Evolutionary conservation across 2,888 invertebrate genomes (phyloP).

Genomic region (Nineta flava): DNA sequence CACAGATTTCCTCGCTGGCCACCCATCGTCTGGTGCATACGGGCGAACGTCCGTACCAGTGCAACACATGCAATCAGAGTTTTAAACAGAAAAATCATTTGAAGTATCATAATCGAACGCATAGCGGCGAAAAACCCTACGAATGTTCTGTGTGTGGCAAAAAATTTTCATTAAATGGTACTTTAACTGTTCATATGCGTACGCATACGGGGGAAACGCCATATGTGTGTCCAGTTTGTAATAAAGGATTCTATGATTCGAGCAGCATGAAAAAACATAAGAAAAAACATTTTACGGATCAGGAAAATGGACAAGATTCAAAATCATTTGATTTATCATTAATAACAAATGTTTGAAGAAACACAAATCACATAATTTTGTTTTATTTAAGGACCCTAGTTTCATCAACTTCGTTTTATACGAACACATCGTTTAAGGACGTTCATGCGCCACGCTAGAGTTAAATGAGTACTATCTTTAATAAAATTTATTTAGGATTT

Average conservation of each 20-base stretch:
- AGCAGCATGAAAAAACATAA: conserved; percentile 7
- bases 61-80: not conserved
- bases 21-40: not conserved
- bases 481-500: no score
- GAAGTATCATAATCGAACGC: conserved; percentile 1
- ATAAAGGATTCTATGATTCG: conserved; percentile 6
- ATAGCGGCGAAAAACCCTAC: conserved; percentile 2
- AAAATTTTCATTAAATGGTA: conserved; percentile 4
- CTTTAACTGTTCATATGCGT: conserved; percentile 1
- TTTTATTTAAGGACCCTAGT: no score
- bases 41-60: conserved; percentile 1
- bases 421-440: no score
- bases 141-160: conserved; percentile 1
- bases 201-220: conserved; percentile 2
- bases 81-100: conserved; percentile 3
- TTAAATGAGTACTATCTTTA: no score
- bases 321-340: no score
- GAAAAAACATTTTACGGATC: not conserved
- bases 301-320: no score
- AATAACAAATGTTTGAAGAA: no score
- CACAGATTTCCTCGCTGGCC: not conserved
- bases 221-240: conserved; percentile 1
- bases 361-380: no score
- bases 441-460: no score
- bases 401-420: no score